phyloP scores from a whole-genome alignment of 2,797 vertebrate genomes.

The Halcyon leucocephala region DNA sequence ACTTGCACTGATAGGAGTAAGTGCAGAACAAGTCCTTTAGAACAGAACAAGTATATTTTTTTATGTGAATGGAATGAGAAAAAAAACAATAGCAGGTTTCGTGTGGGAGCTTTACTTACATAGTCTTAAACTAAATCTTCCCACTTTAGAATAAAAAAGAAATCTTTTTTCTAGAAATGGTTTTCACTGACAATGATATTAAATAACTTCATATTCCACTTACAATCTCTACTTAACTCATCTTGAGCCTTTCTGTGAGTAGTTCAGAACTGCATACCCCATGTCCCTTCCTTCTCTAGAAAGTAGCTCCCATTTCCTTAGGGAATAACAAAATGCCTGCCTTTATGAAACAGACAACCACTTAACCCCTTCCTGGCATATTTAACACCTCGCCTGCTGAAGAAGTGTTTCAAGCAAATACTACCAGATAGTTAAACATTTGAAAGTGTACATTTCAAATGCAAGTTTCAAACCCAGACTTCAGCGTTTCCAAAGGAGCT shows the following conservation, averaged over 20 bases:
- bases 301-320: neutral
- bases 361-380: conserved; percentile 13
- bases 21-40: conserved; percentile 17
- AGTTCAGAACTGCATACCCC: neutral
- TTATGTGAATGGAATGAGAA: neutral
- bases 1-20: conserved; percentile 21
- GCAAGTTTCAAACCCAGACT: neutral
- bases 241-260: neutral
- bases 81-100: conserved; percentile 35
- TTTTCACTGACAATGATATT: neutral
- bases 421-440: neutral
- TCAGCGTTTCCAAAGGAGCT: neutral
- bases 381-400: neutral
- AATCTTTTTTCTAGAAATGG: neutral
- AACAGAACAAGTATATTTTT: neutral
- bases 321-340: neutral
- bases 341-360: neutral
- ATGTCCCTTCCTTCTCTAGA: neutral
- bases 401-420: neutral
- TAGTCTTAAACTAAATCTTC: conserved; percentile 17
- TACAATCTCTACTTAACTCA: neutral
- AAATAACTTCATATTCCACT: neutral
- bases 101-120: conserved; percentile 10
- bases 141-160: neutral
- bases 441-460: neutral